A percentile compares a stretch with the other conserved stretches of the same genome.
Evolutionary conservation across 2,888 invertebrate species (phyloP).

Genomic region (Corbicula japonica): DNA sequence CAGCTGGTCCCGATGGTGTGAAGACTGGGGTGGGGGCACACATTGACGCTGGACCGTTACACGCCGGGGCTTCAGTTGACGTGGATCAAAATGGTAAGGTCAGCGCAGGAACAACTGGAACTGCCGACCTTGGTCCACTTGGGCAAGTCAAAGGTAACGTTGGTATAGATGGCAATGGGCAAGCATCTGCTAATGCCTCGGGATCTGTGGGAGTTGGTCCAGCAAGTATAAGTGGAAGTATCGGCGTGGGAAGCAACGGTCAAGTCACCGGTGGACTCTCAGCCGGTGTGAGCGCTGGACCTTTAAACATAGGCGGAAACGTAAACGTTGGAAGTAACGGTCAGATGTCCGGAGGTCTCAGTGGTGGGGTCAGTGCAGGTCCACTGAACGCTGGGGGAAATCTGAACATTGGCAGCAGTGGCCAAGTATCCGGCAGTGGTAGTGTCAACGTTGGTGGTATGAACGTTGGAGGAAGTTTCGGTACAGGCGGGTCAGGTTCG

Average conservation of each 20-base stretch:
- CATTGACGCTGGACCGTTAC: constrained; percentile 46
- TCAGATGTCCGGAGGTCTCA: constrained; percentile 28
- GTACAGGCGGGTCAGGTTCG: constrained; percentile 6
- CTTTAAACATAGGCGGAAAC: constrained; percentile 23
- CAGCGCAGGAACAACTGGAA: constrained; percentile 50
- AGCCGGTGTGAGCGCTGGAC: constrained; percentile 30
- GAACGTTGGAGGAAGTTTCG: constrained; percentile 2
- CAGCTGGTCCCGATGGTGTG: constrained; percentile 48
- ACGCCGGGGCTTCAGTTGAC: constrained; percentile 41
- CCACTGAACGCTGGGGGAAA: constrained; percentile 5
- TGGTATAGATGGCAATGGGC: constrained; percentile 50
- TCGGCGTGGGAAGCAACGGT: constrained; percentile 40
- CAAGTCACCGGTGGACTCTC: constrained; percentile 41
- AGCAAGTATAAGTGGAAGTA: constrained; percentile 35
- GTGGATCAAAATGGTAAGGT: constrained; percentile 62
- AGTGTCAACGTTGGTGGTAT: neutral
- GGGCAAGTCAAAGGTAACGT: constrained; percentile 46
- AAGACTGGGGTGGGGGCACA: constrained; percentile 55
- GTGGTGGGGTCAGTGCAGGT: constrained; percentile 19
- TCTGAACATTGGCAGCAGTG: neutral
- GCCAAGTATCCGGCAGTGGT: constrained; percentile 11
- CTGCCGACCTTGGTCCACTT: constrained; percentile 46
- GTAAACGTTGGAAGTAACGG: constrained; percentile 32
- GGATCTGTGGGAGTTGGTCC: constrained; percentile 52
- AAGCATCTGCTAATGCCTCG: constrained; percentile 48